Conservation (phyloP, 1,140 invertebrate species). For the Laodelphax striatellus region DNA sequence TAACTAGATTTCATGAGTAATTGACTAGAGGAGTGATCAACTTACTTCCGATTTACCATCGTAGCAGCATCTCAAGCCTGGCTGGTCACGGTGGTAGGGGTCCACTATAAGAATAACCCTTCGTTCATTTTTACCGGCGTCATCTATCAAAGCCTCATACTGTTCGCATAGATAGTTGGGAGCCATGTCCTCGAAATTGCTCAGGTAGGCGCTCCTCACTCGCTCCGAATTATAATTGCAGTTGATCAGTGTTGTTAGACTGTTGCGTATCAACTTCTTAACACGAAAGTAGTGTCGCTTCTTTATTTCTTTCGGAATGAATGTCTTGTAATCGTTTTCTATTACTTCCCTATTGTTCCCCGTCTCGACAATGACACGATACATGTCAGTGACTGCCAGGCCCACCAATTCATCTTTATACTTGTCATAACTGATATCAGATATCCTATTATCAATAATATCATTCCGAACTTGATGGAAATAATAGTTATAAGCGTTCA, state of each 20-base stretch:
- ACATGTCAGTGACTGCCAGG: conserved; percentile 76
- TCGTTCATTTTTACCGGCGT: conserved; percentile 39
- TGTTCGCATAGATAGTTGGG: conserved; percentile 70
- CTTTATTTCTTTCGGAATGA: conserved; percentile 63
- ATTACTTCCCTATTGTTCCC: conserved; percentile 47
- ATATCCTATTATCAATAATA: conserved; percentile 63
- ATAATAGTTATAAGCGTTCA: conserved; percentile 67
- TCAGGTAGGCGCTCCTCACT: conserved; percentile 65
- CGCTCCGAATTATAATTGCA: conserved; percentile 42
- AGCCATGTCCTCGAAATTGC: conserved; percentile 60
- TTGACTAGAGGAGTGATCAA: background rate
- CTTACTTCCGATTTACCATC: conserved; percentile 46
- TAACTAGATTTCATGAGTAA: too few relatives aligned
- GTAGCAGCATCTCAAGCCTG: conserved; percentile 49
- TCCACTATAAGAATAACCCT: conserved; percentile 50
- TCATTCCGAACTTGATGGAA: conserved; percentile 73
- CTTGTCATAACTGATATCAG: conserved; percentile 61
- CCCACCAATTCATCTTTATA: conserved; percentile 63
- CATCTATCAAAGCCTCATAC: conserved; percentile 53
- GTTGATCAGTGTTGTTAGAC: conserved; percentile 42
- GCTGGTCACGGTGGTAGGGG: conserved; percentile 51
- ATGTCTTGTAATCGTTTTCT: conserved; percentile 62
- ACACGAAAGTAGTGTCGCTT: conserved; percentile 61
- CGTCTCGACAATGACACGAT: conserved; percentile 61
- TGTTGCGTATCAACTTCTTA: conserved; percentile 56